Conservation (phyloP, 2,113 vertebrate genomes). For the Platichthys stellatus region DNA sequence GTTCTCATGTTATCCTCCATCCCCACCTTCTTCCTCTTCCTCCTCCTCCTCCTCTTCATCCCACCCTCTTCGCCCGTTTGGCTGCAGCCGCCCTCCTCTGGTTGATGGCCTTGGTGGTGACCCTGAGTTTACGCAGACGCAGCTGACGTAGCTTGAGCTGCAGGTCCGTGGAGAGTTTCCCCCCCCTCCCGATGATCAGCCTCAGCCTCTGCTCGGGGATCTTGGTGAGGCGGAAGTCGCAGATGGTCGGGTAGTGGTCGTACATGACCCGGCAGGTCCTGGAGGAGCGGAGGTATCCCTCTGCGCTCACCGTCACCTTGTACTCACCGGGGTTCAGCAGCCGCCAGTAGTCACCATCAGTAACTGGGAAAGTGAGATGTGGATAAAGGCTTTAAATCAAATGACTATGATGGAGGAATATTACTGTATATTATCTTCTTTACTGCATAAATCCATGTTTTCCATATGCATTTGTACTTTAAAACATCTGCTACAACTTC, state of each 20-base stretch:
- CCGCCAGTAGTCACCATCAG: conserved; percentile 91
- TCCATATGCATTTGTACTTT: not conserved
- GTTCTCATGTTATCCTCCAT: not conserved
- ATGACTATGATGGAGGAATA: no score
- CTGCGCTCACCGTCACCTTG: conserved; percentile 83
- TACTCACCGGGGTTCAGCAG: conserved; percentile 96
- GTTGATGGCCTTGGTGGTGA: conserved; percentile 68
- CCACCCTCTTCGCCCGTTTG: conserved; percentile 30
- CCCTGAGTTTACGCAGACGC: conserved; percentile 66
- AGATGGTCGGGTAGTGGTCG: conserved; percentile 90
- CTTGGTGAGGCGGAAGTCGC: conserved; percentile 88
- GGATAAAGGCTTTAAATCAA: not conserved
- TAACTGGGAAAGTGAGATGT: conserved; percentile 68
- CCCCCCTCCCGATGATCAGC: conserved; percentile 85
- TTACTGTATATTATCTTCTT: no score
- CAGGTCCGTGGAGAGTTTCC: conserved; percentile 81
- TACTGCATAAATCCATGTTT: no score
- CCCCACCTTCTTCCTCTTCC: not conserved
- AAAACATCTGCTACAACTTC: no score
- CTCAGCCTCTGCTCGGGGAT: conserved; percentile 81
- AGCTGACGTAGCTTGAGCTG: conserved; percentile 67
- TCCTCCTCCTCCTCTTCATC: not conserved
- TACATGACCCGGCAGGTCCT: conserved; percentile 91
- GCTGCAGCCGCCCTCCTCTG: conserved; percentile 21
- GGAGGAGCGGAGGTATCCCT: conserved; percentile 85